Conservation (phyloP, 2,797 vertebrate species). For the Spinus olivaceus region DNA sequence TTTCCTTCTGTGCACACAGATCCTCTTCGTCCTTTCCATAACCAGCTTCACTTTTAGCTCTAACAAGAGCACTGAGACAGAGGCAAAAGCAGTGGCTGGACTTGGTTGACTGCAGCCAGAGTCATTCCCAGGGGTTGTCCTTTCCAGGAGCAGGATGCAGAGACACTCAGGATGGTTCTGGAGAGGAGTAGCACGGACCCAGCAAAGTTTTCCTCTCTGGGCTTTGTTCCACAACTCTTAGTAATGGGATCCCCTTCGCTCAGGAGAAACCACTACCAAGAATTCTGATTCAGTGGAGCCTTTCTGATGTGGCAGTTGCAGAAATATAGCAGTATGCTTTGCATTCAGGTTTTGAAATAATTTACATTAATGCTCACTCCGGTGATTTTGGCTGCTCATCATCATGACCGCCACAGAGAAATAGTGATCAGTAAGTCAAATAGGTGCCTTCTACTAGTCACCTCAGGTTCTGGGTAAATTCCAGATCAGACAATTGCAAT, state of each 20-base stretch:
- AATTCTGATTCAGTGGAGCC: not conserved
- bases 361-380: conserved; percentile 5
- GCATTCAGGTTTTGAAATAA: not conserved
- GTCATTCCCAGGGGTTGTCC: not conserved
- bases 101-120: not conserved
- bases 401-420: not conserved
- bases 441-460: not conserved
- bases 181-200: not conserved
- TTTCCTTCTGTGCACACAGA: not conserved
- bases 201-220: not conserved
- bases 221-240: not conserved
- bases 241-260: not conserved
- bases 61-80: not conserved
- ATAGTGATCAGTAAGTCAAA: not conserved
- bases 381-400: conserved; percentile 4
- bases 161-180: not conserved
- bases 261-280: not conserved
- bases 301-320: not conserved
- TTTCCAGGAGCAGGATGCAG: not conserved
- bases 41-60: not conserved
- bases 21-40: not conserved
- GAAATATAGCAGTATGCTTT: not conserved
- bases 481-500: conserved; percentile 21
- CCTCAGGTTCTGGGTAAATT: not conserved
- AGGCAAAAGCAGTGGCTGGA: not conserved